phyloP scores from a whole-genome alignment of 1,140 invertebrate species.

The Mercenaria mercenaria region DNA sequence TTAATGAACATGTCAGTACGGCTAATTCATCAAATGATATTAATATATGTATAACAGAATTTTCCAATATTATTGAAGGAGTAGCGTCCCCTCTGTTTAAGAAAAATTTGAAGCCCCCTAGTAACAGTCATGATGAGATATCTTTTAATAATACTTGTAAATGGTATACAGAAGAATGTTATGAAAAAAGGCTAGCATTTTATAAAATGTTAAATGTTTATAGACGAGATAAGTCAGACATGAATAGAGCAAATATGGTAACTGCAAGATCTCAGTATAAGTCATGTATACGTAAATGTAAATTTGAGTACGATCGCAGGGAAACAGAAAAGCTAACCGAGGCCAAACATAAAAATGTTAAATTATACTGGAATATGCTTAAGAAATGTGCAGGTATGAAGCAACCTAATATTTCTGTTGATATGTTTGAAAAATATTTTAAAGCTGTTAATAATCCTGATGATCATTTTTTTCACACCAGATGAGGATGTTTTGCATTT shows the following conservation, averaged over 20 bases:
- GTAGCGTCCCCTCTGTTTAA: not conserved
- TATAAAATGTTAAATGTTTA: not conserved
- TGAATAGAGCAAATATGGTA: not conserved
- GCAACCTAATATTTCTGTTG: not conserved
- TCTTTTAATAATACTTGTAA: not conserved
- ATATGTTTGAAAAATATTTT: not conserved
- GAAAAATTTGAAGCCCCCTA: not conserved
- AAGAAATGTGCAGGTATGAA: not conserved
- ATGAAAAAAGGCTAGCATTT: not conserved
- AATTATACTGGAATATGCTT: not conserved
- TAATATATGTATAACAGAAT: not conserved
- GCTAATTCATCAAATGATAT: not conserved
- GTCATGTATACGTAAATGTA: not conserved
- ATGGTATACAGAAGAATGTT: not conserved
- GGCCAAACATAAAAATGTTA: not conserved
- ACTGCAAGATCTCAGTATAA: not conserved
- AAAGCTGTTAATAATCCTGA: not conserved
- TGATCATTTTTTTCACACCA: slow-evolving; percentile 6
- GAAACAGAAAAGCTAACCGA: not conserved
- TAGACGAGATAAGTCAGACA: not conserved
- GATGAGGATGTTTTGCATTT: slow-evolving; percentile 31
- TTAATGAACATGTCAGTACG: not conserved
- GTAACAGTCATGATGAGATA: not conserved
- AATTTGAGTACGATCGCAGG: not conserved
- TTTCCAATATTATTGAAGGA: slow-evolving; percentile 1